Evolutionary conservation across 2,113 vertebrate genomes (phyloP).

Genomic region (Tor tambroides): DNA sequence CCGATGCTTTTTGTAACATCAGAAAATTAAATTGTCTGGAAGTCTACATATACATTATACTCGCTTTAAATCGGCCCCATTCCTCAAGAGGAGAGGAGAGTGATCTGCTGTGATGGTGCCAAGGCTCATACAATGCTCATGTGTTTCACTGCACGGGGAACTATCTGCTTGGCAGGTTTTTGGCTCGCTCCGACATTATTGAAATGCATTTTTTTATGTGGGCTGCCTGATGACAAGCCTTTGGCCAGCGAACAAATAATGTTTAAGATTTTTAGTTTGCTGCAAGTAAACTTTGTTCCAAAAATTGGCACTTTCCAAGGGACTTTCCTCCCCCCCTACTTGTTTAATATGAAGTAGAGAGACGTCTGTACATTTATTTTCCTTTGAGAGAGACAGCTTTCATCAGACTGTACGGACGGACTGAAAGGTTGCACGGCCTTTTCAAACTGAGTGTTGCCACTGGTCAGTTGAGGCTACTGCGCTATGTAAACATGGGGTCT

Average conservation of each 20-base stretch:
- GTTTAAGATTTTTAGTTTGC: conserved; percentile 64
- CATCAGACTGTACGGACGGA: conserved; percentile 2
- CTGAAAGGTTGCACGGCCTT: neutral
- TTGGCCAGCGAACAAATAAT: conserved; percentile 69
- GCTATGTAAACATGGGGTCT: conserved; percentile 5
- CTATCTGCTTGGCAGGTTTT: conserved; percentile 67
- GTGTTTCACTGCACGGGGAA: conserved; percentile 57
- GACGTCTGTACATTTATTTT: conserved; percentile 45
- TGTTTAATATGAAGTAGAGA: conserved; percentile 33
- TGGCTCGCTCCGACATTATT: conserved; percentile 67
- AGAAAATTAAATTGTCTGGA: conserved; percentile 52
- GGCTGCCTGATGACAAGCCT: conserved; percentile 70
- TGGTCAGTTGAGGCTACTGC: conserved; percentile 28
- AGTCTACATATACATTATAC: conserved; percentile 50
- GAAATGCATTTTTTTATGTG: conserved; percentile 68
- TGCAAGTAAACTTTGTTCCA: conserved; percentile 59
- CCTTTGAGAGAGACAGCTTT: conserved; percentile 38
- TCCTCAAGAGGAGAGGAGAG: conserved; percentile 48
- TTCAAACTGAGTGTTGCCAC: conserved; percentile 24
- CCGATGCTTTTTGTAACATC: conserved; percentile 27
- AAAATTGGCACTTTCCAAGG: conserved; percentile 55
- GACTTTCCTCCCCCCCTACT: neutral
- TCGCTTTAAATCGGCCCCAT: conserved; percentile 45
- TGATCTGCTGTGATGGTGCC: conserved; percentile 44
- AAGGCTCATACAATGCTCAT: conserved; percentile 53